A percentile compares a stretch with the other conserved stretches of the same genome.
Evolutionary conservation across 2,797 vertebrate species (phyloP).

Genomic region (Pelobates cultripes): DNA sequence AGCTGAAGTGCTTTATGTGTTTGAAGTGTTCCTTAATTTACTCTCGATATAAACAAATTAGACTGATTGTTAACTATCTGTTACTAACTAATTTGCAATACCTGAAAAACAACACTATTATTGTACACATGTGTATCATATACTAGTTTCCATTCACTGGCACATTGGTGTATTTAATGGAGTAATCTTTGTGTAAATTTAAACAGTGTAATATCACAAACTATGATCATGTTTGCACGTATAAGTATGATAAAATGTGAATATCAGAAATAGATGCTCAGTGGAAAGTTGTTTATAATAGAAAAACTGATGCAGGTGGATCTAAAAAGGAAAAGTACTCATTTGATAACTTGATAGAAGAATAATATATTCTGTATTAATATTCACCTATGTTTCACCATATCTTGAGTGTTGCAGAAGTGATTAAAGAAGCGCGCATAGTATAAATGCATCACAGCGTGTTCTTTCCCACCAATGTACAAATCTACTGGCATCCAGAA

Average conservation of each 20-base stretch:
- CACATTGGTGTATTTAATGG: too few relatives aligned
- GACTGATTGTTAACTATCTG: too few relatives aligned
- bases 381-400: slow-evolving; percentile 86
- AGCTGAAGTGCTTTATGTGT: too few relatives aligned
- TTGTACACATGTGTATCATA: too few relatives aligned
- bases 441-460: slow-evolving; percentile 97
- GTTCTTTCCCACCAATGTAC: slow-evolving; percentile 95
- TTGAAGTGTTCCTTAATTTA: too few relatives aligned
- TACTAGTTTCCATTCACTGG: too few relatives aligned
- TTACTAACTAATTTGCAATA: too few relatives aligned
- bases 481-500: slow-evolving; percentile 96
- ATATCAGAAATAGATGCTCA: slow-evolving; percentile 1
- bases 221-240: too few relatives aligned
- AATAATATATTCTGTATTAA: slow-evolving; percentile 12
- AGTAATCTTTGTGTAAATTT: too few relatives aligned
- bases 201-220: too few relatives aligned
- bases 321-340: slow-evolving; percentile 21
- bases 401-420: slow-evolving; percentile 87
- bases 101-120: too few relatives aligned
- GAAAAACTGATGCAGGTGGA: slow-evolving; percentile 8
- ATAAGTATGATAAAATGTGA: slow-evolving; percentile 13
- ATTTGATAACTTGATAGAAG: slow-evolving; percentile 25
- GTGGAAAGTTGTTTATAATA: neutral
- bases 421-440: slow-evolving; percentile 93
- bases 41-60: too few relatives aligned